These are phyloP conservation scores for Diprion similis DNA, from an alignment of 1,140 invertebrate species.

Conservation along the genomic window DNA sequence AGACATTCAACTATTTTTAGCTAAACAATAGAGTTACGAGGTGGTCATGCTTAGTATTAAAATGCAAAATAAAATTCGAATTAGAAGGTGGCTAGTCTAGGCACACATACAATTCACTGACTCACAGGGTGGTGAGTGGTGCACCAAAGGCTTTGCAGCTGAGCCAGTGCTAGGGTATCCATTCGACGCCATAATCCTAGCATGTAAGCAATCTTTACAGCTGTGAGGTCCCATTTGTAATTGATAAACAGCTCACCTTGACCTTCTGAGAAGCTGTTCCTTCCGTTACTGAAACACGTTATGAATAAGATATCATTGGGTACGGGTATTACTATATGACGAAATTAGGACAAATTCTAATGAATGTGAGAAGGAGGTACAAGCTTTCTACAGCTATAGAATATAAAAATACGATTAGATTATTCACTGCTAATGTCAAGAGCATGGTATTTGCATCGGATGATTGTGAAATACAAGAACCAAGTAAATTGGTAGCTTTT, in stretches of 20 bases:
- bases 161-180: slow-evolving; percentile 43
- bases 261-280: not conserved
- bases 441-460: no score
- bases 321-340: no score
- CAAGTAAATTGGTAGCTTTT: no score
- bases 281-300: not conserved
- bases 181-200: slow-evolving; percentile 55
- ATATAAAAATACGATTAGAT: no score
- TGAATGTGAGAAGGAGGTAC: no score
- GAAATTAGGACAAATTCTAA: no score
- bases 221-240: slow-evolving; percentile 55
- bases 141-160: slow-evolving; percentile 46
- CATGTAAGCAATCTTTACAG: slow-evolving; percentile 53
- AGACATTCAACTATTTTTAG: slow-evolving; percentile 15
- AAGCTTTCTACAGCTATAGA: no score
- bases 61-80: slow-evolving; percentile 38
- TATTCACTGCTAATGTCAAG: no score
- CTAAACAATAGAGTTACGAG: slow-evolving; percentile 7
- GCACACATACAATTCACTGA: slow-evolving; percentile 61
- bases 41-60: slow-evolving; percentile 16
- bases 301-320: not conserved
- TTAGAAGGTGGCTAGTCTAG: slow-evolving; percentile 50
- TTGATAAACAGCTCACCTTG: not conserved
- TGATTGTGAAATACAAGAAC: no score
- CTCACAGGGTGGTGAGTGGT: slow-evolving; percentile 61